phyloP scores from a whole-genome alignment of 2,888 invertebrate species.

The Caenorhabditis becei region DNA sequence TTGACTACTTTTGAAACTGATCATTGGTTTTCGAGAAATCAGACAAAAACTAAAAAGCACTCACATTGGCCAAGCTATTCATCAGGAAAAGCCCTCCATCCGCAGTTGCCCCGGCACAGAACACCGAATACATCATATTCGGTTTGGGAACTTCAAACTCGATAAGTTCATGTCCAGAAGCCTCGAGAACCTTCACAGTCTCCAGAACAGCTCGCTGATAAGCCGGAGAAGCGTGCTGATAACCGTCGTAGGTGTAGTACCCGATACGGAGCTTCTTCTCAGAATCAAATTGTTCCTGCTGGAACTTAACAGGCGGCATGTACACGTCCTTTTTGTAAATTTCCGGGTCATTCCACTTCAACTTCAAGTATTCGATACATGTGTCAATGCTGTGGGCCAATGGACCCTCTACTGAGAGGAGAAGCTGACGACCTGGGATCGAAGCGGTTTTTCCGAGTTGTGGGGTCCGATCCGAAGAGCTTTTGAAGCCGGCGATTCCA shows the following conservation, averaged over 20 bases:
- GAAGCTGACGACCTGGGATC: conserved; percentile 60
- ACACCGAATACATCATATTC: conserved; percentile 51
- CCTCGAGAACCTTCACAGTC: conserved; percentile 53
- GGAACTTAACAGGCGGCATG: conserved; percentile 57
- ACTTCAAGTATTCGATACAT: conserved; percentile 48
- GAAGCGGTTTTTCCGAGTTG: conserved; percentile 53
- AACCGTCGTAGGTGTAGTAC: conserved; percentile 55
- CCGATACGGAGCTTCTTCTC: conserved; percentile 43
- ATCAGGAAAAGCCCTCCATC: conserved; percentile 59
- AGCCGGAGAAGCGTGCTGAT: conserved; percentile 46
- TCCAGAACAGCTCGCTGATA: conserved; percentile 56
- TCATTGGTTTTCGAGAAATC: too few species aligned
- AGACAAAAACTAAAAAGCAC: not conserved
- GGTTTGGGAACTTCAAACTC: conserved; percentile 71
- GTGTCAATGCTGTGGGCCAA: conserved; percentile 45
- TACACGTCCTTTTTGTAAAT: conserved; percentile 48
- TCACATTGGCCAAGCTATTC: conserved; percentile 28
- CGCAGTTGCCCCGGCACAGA: conserved; percentile 47
- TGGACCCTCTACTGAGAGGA: conserved; percentile 52
- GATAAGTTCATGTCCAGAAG: conserved; percentile 69
- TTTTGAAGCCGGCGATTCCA: conserved; percentile 80
- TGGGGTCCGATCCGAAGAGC: conserved; percentile 39
- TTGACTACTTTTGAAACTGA: too few species aligned
- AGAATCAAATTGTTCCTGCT: conserved; percentile 24
- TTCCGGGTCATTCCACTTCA: conserved; percentile 48